These are phyloP conservation scores for Siniperca scherzeri DNA, from an alignment of 2,797 vertebrate species.

Conservation along the genomic window DNA sequence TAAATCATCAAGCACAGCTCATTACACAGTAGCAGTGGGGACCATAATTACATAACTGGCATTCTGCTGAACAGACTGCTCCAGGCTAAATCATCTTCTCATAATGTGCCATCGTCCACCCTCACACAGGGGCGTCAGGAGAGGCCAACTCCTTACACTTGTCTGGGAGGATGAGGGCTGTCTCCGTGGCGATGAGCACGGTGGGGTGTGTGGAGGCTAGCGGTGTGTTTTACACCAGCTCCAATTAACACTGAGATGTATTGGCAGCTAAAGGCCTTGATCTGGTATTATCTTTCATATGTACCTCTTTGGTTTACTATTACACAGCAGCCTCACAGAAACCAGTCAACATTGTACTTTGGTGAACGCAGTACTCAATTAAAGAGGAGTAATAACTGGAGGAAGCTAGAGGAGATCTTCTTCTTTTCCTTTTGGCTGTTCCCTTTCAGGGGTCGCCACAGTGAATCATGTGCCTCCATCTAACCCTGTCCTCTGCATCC, in stretches of 20 bases:
- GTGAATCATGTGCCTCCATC: too few relatives aligned
- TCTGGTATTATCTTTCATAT: constrained; percentile 1
- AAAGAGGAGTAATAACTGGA: constrained; percentile 9
- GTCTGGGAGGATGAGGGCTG: constrained; percentile 47
- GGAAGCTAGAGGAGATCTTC: constrained; percentile 21
- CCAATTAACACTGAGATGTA: constrained; percentile 8
- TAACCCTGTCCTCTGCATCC: too few relatives aligned
- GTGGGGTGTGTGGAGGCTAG: constrained; percentile 1
- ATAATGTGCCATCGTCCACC: constrained; percentile 43
- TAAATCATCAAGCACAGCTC: constrained; percentile 61
- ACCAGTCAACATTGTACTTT: not conserved
- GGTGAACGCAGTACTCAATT: not conserved
- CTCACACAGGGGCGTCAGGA: constrained; percentile 44
- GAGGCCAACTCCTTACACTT: constrained; percentile 50
- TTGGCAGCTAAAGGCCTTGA: not conserved
- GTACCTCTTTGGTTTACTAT: not conserved
- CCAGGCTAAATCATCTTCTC: constrained; percentile 58
- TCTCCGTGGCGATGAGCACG: constrained; percentile 38
- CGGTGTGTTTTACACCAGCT: constrained; percentile 7
- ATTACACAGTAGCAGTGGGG: constrained; percentile 59
- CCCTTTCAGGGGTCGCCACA: too few relatives aligned
- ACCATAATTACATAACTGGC: constrained; percentile 69
- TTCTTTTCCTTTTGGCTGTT: too few relatives aligned
- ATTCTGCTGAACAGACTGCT: constrained; percentile 64
- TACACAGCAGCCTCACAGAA: not conserved